Evolutionary conservation across 2,113 vertebrate species (phyloP), one percentile per base, ranked within the genome.

Genomic region (Ictidomys tridecemlineatus): DNA sequence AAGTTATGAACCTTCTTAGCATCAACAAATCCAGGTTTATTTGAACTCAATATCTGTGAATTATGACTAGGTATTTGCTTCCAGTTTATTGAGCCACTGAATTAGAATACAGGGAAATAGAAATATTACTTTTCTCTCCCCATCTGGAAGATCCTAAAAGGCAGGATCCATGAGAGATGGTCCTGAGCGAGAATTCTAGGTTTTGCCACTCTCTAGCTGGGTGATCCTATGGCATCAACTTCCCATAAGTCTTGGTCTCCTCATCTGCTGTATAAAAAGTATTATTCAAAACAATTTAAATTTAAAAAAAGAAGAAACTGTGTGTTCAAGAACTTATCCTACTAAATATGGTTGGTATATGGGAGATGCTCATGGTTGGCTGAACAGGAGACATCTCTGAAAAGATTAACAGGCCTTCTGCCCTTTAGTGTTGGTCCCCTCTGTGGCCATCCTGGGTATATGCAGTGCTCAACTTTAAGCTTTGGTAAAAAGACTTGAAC

Each of bases 11-110:
- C 56, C 86, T 34, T 53, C 63, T 51, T 63, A 53, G 48, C 53
- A 56, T 92, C 93, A 92, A 78, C n/a, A 65, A 95, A 93, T 0
- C 42, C 94, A 95, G 92, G 89, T 96, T 69, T 78, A 63, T 91
- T 72, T 94, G 58, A 97, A 87, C 42, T 20, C 92, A 95, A 83
- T 84, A 96, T 70, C 76, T 90, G 65, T 70, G 74, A 72, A 92
- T 63, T 74, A 63, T 82, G 48, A 65, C 85, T 83, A 39, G 83
- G 45, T 85, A 70, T 94, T 78, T 85, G 83, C 18, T 79, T 78
- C 80, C 45, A 42, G 11, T 42, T 67, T 72, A 89, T n/a, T 90
- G 70, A 76, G 39, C 74, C 77, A 85, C 39, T 94, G 92, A 87
- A 85, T 82, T 93, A 87, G 58, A 91, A 94, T 91, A 69, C 58